These are phyloP conservation scores for Andrena praecox DNA, from an alignment of 2,888 invertebrate genomes.

Conservation along the genomic window DNA sequence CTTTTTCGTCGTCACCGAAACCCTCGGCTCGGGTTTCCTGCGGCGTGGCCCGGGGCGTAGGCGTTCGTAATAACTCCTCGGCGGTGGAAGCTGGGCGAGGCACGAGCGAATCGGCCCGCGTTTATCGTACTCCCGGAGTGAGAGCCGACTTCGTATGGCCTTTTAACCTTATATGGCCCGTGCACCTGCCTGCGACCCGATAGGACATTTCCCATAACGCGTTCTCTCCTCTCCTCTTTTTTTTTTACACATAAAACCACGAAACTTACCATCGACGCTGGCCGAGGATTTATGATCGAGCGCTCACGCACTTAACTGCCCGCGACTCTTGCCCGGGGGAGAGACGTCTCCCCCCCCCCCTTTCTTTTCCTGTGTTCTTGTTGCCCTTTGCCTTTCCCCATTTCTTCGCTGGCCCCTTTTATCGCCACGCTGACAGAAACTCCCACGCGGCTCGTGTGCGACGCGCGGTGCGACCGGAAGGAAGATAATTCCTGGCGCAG, in stretches of 20 bases:
- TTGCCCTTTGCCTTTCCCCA: not conserved
- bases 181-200: constrained; percentile 79
- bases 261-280: constrained; percentile 60
- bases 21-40: constrained; percentile 72
- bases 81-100: constrained; percentile 74
- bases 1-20: constrained; percentile 52
- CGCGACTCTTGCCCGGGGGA: constrained; percentile 5
- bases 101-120: constrained; percentile 73
- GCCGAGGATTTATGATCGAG: constrained; percentile 62
- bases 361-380: constrained; percentile 1
- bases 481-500: not conserved
- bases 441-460: not conserved
- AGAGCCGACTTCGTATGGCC: constrained; percentile 76
- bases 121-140: constrained; percentile 74
- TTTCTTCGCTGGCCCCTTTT: constrained; percentile 14
- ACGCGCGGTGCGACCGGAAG: not conserved
- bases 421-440: not conserved
- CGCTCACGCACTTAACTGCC: constrained; percentile 17
- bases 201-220: constrained; percentile 77
- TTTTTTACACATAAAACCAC: constrained; percentile 53
- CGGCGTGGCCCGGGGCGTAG: constrained; percentile 72
- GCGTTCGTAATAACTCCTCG: constrained; percentile 79
- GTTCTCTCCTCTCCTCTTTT: constrained; percentile 34
- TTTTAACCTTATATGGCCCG: constrained; percentile 81
- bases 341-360: not conserved